A percentile compares a stretch with the other conserved stretches of the same genome.
Evolutionary conservation across 2,113 vertebrate genomes (phyloP).

Genomic region (Anolis carolinensis): DNA sequence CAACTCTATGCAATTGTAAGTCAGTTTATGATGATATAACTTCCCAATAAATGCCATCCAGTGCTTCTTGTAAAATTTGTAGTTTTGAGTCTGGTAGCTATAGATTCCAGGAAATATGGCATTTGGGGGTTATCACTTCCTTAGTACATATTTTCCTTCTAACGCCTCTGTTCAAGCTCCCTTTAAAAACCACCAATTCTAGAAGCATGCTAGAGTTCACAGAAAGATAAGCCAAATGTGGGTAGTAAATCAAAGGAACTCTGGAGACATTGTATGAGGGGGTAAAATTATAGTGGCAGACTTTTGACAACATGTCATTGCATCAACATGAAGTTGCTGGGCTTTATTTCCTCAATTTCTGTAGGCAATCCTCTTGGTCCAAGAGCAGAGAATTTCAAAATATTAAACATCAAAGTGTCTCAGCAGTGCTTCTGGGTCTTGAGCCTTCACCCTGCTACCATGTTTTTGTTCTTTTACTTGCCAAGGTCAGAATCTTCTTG

Average conservation of each 20-base stretch:
- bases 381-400: conserved; percentile 36
- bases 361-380: conserved; percentile 28
- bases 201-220: conserved; percentile 22
- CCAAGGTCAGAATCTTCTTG: conserved; percentile 26
- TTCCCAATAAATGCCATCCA: background rate
- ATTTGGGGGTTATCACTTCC: background rate
- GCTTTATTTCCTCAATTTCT: conserved; percentile 40
- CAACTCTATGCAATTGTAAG: too few relatives aligned
- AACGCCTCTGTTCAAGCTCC: background rate
- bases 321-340: conserved; percentile 30
- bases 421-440: background rate
- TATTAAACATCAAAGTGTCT: conserved; percentile 21
- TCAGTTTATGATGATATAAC: background rate
- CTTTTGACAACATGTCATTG: background rate
- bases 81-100: background rate
- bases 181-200: background rate
- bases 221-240: conserved; percentile 13
- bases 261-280: conserved; percentile 1
- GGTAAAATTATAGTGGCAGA: conserved; percentile 24
- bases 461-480: conserved; percentile 44
- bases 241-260: conserved; percentile 16
- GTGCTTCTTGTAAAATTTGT: too few relatives aligned
- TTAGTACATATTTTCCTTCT: background rate
- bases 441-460: conserved; percentile 26
- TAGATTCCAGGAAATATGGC: background rate